Percentiles rank a stretch among this genome's conserved stretches.
These are phyloP conservation scores for Polia nebulosa DNA, from an alignment of 2,888 invertebrate species.

Conservation along the genomic window DNA sequence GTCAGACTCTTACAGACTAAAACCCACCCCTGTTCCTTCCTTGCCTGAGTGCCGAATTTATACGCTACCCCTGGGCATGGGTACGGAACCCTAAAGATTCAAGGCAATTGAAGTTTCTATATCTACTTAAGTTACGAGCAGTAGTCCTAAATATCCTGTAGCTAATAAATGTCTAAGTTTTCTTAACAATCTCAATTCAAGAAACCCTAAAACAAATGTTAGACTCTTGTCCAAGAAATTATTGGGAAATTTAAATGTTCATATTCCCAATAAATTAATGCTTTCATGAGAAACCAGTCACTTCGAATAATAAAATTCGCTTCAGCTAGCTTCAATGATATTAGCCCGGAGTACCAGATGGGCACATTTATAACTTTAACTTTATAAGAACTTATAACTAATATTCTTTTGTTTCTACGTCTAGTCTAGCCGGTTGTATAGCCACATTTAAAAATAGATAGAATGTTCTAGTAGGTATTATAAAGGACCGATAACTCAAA, in stretches of 20 bases:
- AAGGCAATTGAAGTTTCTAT: too few relatives aligned
- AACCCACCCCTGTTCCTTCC: too few relatives aligned
- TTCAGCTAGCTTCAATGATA: constrained; percentile 5
- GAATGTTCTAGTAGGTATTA: neutral
- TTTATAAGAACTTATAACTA: neutral
- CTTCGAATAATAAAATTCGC: neutral
- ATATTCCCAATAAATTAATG: neutral
- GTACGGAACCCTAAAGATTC: too few relatives aligned
- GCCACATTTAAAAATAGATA: neutral
- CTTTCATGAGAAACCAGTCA: neutral
- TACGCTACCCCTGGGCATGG: too few relatives aligned
- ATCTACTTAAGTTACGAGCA: too few relatives aligned
- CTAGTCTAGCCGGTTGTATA: constrained; percentile 1
- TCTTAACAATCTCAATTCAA: too few relatives aligned
- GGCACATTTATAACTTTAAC: neutral
- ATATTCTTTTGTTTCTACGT: neutral
- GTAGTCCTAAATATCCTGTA: too few relatives aligned
- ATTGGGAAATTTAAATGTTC: neutral
- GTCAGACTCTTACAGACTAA: too few relatives aligned
- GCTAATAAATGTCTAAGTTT: too few relatives aligned
- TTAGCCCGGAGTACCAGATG: neutral
- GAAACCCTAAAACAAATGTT: neutral
- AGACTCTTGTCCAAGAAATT: neutral
- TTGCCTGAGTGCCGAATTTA: too few relatives aligned
- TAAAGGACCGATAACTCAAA: neutral